Evolutionary conservation across 2,797 vertebrate genomes (phyloP).

Genomic region (Rhyacichthys aspro): DNA sequence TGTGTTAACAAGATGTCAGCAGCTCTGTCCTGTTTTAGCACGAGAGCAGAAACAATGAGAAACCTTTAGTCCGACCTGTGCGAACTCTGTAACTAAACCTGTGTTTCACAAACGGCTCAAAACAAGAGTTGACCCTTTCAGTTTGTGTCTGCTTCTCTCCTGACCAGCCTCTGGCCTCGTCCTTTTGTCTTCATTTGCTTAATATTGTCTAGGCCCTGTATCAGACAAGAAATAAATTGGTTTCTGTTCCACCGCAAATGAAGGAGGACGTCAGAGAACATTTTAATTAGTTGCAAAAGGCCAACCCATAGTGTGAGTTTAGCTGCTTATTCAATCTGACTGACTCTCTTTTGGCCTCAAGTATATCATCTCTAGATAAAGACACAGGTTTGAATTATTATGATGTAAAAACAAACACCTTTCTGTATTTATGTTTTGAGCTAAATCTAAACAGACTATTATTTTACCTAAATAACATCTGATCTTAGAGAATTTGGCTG

Average conservation of each 20-base stretch:
- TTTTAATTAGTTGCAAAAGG: constrained; percentile 8
- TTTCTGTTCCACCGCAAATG: background rate
- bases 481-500: too few species aligned
- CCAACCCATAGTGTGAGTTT: background rate
- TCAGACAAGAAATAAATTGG: too few species aligned
- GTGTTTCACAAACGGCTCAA: background rate
- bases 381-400: too few species aligned
- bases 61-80: constrained; percentile 2
- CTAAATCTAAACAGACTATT: too few species aligned
- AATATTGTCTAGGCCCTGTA: background rate
- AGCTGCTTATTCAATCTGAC: background rate
- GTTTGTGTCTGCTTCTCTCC: background rate
- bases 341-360: background rate
- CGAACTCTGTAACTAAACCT: constrained; percentile 1
- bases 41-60: background rate
- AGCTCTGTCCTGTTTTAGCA: background rate
- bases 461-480: too few species aligned
- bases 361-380: too few species aligned
- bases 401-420: too few species aligned
- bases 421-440: too few species aligned
- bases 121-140: too few species aligned
- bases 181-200: background rate
- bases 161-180: background rate
- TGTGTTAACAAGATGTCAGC: too few species aligned
- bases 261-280: background rate